Conservation (phyloP, 1,140 invertebrate genomes). For the Spodoptera litura region DNA sequence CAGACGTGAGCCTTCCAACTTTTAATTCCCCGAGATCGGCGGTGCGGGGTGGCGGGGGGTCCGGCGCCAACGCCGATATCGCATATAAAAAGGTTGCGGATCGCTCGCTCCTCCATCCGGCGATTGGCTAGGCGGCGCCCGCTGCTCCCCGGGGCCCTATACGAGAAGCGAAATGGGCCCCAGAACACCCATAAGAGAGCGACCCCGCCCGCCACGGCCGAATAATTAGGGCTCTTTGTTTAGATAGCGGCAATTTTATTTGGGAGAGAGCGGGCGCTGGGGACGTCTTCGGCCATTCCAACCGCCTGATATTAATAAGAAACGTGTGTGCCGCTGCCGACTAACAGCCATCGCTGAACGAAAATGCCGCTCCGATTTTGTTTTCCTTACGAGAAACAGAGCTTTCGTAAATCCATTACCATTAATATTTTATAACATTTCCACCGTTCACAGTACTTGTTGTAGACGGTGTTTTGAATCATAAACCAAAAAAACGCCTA, state of each 20-base stretch:
- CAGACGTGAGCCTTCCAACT: slow-evolving; percentile 75
- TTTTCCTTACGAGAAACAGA: slow-evolving; percentile 10
- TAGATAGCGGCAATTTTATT: slow-evolving; percentile 87
- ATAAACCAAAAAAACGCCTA: neutral
- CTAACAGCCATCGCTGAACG: slow-evolving; percentile 38
- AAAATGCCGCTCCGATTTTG: slow-evolving; percentile 43
- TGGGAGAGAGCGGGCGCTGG: slow-evolving; percentile 84
- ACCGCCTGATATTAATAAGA: slow-evolving; percentile 85
- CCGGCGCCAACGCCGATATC: slow-evolving; percentile 78
- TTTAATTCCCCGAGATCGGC: slow-evolving; percentile 72
- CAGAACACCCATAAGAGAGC: slow-evolving; percentile 86
- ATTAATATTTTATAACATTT: slow-evolving; percentile 12
- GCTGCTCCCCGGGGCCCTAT: slow-evolving; percentile 83
- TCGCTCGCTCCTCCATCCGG: slow-evolving; percentile 82
- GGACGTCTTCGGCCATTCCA: slow-evolving; percentile 82
- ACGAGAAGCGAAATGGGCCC: slow-evolving; percentile 86
- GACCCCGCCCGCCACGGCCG: slow-evolving; percentile 86
- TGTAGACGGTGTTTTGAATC: neutral
- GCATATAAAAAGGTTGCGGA: slow-evolving; percentile 85
- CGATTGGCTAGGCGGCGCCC: slow-evolving; percentile 86
- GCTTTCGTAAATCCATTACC: slow-evolving; percentile 11
- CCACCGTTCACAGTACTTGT: neutral
- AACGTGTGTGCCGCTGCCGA: slow-evolving; percentile 69
- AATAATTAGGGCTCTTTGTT: slow-evolving; percentile 88
- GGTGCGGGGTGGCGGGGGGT: slow-evolving; percentile 64